Base-by-base conservation (phyloP, 2,888 invertebrate genomes). In the Apamea anceps region DNA sequence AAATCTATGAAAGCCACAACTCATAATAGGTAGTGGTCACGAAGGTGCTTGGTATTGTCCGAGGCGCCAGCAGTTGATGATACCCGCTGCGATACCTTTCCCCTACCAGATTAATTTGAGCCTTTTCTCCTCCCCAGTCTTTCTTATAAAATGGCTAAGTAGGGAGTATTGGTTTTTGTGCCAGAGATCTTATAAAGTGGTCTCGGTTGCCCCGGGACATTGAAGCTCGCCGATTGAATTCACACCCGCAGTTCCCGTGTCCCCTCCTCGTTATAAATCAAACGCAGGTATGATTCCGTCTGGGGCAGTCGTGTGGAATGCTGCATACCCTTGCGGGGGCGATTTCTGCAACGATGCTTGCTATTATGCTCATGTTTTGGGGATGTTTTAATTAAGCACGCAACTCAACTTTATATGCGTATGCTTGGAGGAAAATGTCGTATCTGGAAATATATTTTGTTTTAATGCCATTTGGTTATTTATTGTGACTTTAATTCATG, bases 221-320 rank as follows among this genome's bases (percentile, higher is more conserved):
- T 91, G 89, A 92, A 93, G 90, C 92, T 93, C 92, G 92, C 93
- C 93, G 94, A 95, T 95, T 95, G 94, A 95, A 95, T 96, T 95
- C 95, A 95, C 95, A 95, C 95, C 94, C 94, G 93, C 93, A 93
- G 93, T 93, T 94, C 92, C 88, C 91, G 87, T 94, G 95, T 95
- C 95, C 96, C 96, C 96, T 95, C 91, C 94, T 95, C 92, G 94
- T 95, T 96, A 96, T 96, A 96, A 97, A 96, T 97, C 96, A 97
- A 96, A 95, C 92, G 95, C 96, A 97, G 96, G 95, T 96, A 95
- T 92, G 93, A 92, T 93, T 94, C 93, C 93, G 96, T 95, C 96
- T 93, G 92, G 91, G 89, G 94, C 95, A 96, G 93, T 93, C 93
- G 92, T 91, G 93, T 95, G 94, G 94, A 94, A 94, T 92, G 92